Conservation (phyloP, 1,140 invertebrate species). For the Hesperophylax magnus region DNA sequence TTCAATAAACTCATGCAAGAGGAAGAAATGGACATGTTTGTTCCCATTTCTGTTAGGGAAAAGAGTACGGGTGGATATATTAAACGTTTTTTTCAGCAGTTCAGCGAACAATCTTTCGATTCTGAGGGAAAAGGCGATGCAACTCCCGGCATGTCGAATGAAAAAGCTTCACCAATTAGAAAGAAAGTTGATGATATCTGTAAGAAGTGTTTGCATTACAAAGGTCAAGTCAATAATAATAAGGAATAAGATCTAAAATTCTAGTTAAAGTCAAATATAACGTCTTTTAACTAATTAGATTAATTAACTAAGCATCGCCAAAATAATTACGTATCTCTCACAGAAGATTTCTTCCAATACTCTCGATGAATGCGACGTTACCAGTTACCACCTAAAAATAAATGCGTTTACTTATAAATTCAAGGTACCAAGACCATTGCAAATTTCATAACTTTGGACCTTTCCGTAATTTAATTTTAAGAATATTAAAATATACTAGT, state of each 20-base stretch:
- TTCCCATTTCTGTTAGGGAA: conserved; percentile 19
- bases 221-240: conserved; percentile 61
- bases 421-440: too few species aligned
- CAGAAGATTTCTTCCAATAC: too few species aligned
- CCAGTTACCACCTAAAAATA: too few species aligned
- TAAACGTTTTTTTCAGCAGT: conserved; percentile 68
- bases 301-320: too few species aligned
- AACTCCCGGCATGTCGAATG: conserved; percentile 61
- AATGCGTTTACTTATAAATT: too few species aligned
- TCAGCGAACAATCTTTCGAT: conserved; percentile 67
- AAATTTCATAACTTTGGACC: too few species aligned
- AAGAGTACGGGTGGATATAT: conserved; percentile 65
- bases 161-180: conserved; percentile 53
- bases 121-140: conserved; percentile 61
- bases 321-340: too few species aligned
- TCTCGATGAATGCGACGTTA: too few species aligned
- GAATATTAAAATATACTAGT: too few species aligned
- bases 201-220: conserved; percentile 70
- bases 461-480: too few species aligned
- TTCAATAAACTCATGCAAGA: conserved; percentile 21
- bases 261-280: too few species aligned
- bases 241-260: conserved; percentile 36
- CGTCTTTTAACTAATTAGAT: too few species aligned
- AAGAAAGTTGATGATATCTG: conserved; percentile 68
- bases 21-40: conserved; percentile 59